Evolutionary conservation across 2,797 vertebrate species (phyloP).

Genomic region (Chiropotes sagulatus): DNA sequence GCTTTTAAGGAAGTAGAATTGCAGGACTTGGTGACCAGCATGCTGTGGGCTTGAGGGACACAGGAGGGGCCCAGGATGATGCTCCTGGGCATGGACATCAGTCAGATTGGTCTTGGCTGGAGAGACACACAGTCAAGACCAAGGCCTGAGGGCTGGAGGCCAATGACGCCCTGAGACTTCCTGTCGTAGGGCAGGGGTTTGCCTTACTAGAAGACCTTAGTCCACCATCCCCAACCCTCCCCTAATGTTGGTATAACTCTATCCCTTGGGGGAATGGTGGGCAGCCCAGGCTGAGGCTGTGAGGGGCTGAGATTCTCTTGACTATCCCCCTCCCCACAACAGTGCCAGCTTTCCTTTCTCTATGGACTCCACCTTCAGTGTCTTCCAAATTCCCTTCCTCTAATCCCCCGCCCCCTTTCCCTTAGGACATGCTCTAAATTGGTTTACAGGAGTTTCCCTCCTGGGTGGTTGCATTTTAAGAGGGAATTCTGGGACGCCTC

Average conservation of each 20-base stretch:
- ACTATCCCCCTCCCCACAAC: background rate
- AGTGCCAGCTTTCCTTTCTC: background rate
- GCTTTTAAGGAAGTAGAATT: background rate
- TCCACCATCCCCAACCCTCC: background rate
- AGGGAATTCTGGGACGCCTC: conserved; percentile 9
- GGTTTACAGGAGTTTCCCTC: background rate
- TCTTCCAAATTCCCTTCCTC: background rate
- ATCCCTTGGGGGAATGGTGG: background rate
- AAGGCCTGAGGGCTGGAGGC: background rate
- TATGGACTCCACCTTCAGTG: background rate
- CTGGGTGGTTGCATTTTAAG: background rate
- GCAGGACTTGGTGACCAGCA: background rate
- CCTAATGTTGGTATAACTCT: background rate
- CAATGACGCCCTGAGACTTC: background rate
- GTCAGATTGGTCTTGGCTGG: background rate
- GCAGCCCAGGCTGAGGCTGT: background rate
- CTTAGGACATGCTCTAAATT: background rate
- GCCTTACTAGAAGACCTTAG: background rate
- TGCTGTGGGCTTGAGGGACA: background rate
- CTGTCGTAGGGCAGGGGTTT: background rate
- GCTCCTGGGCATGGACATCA: background rate
- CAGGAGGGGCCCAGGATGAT: background rate
- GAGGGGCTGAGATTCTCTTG: background rate
- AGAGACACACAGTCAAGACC: background rate
- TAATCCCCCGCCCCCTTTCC: background rate